These are phyloP conservation scores for Nasonia giraulti DNA, from an alignment of 1,140 invertebrate species.

Conservation along the genomic window DNA sequence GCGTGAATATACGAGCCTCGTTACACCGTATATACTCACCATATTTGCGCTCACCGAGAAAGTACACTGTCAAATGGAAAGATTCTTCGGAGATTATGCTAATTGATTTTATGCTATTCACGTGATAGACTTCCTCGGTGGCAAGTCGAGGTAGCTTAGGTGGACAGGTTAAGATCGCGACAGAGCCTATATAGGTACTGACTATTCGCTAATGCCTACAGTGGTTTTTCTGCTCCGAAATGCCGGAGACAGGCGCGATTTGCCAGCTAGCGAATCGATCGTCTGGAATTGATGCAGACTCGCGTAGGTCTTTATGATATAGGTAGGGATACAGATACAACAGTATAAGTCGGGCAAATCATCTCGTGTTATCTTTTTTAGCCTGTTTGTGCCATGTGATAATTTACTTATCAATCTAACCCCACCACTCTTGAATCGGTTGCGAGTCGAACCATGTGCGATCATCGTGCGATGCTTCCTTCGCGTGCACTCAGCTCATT, in stretches of 20 bases:
- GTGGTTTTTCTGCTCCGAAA: background rate
- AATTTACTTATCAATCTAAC: background rate
- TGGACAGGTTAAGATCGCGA: too few relatives aligned
- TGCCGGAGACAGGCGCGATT: too few relatives aligned
- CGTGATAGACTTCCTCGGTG: too few relatives aligned
- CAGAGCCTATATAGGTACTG: too few relatives aligned
- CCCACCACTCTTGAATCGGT: background rate
- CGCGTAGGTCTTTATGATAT: too few relatives aligned
- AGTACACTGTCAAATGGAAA: background rate
- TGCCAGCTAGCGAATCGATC: too few relatives aligned
- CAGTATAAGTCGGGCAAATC: background rate
- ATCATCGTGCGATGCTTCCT: background rate
- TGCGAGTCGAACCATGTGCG: too few relatives aligned
- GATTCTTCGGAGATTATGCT: too few relatives aligned
- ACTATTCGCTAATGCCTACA: too few relatives aligned
- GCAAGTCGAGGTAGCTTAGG: background rate
- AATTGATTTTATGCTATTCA: background rate
- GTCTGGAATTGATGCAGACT: too few relatives aligned
- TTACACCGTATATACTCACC: conserved; percentile 1
- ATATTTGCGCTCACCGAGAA: background rate
- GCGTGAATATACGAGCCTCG: background rate
- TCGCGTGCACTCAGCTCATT: background rate
- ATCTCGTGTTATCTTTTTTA: background rate
- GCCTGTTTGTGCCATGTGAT: background rate
- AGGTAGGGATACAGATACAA: too few relatives aligned